Evolutionary conservation across 2,113 vertebrate species (phyloP).

Genomic region (Tretioscincus oriximinensis): DNA sequence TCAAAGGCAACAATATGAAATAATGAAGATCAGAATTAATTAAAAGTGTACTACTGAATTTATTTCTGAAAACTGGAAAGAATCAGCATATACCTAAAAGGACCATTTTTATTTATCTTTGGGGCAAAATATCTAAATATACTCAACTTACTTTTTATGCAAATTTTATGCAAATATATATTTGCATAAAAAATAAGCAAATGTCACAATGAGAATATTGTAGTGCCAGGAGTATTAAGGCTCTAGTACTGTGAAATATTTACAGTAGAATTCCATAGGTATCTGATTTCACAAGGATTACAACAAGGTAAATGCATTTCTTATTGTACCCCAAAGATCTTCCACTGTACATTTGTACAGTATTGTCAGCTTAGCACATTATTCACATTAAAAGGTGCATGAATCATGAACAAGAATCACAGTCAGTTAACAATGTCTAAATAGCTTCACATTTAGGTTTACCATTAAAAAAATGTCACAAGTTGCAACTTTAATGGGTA

Average conservation of each 20-base stretch:
- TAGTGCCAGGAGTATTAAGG: background rate
- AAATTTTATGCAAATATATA: too few relatives aligned
- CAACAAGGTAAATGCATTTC: background rate
- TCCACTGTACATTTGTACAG: background rate
- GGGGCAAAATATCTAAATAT: background rate
- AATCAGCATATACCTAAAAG: background rate
- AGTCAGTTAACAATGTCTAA: too few relatives aligned
- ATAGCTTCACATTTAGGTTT: background rate
- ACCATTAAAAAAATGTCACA: too few relatives aligned
- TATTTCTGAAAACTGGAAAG: conserved; percentile 38
- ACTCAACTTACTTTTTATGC: background rate
- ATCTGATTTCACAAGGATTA: background rate
- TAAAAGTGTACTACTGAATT: background rate
- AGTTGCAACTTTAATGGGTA: too few relatives aligned
- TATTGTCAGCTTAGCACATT: background rate
- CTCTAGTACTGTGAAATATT: background rate
- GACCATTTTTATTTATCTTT: background rate
- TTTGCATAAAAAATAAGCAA: background rate
- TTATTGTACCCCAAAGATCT: background rate
- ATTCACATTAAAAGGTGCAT: background rate
- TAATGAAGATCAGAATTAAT: background rate
- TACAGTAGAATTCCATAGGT: background rate
- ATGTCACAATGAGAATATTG: background rate
- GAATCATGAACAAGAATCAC: background rate
- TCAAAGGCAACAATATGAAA: background rate